Evolutionary conservation across 1,140 invertebrate genomes (phyloP).

Genomic region (Campoletis sonorensis): DNA sequence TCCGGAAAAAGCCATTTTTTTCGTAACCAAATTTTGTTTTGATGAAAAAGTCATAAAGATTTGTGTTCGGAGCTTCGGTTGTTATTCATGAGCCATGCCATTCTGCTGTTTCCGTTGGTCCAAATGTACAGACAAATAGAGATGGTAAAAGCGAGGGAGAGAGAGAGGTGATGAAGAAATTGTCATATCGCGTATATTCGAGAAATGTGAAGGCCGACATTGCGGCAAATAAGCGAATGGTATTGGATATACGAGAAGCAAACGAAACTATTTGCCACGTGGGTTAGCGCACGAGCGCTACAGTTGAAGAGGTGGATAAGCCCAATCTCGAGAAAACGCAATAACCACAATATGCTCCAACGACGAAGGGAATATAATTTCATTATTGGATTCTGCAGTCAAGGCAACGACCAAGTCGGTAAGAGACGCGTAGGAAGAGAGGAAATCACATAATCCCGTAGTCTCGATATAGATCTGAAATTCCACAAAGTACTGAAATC

Average conservation of each 20-base stretch:
- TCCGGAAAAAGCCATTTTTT: too few relatives aligned
- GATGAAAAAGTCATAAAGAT: too few relatives aligned
- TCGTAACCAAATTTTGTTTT: too few relatives aligned
- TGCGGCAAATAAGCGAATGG: constrained; percentile 28
- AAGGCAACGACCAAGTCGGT: neutral
- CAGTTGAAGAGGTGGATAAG: neutral
- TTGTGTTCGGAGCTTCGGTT: too few relatives aligned
- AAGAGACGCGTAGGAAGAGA: neutral
- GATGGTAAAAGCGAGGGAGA: neutral
- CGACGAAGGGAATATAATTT: constrained; percentile 39
- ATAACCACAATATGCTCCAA: constrained; percentile 39
- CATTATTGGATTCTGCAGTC: constrained; percentile 39
- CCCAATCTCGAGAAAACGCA: constrained; percentile 32
- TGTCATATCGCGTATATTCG: neutral
- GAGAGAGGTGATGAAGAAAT: neutral
- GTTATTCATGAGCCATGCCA: too few relatives aligned
- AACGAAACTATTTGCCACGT: constrained; percentile 36
- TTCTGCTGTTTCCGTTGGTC: too few relatives aligned
- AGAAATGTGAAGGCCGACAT: neutral
- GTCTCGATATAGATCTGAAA: neutral
- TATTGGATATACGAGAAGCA: constrained; percentile 41
- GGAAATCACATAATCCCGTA: neutral
- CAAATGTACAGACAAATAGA: too few relatives aligned
- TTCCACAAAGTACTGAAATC: neutral
- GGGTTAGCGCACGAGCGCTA: neutral